Percentiles rank a stretch among this genome's conserved stretches.
These are phyloP conservation scores for Hydriomena furcata DNA, from an alignment of 2,888 invertebrate genomes.

Conservation along the genomic window DNA sequence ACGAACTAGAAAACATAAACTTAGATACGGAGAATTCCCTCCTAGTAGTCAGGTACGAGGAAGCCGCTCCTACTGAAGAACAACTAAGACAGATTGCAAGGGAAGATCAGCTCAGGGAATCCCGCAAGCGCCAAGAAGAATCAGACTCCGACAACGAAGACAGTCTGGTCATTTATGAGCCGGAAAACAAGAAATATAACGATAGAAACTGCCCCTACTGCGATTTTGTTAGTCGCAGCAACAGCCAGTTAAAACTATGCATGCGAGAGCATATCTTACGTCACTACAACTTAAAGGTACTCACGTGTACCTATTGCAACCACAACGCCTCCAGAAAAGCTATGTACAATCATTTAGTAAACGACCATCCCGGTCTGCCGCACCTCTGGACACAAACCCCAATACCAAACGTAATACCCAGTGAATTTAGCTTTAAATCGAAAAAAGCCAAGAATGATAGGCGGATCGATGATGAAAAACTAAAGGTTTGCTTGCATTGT, in stretches of 20 bases:
- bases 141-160: constrained; percentile 61
- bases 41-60: constrained; percentile 65
- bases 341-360: constrained; percentile 56
- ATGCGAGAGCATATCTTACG: constrained; percentile 67
- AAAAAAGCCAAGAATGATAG: constrained; percentile 1
- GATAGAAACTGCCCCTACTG: constrained; percentile 57
- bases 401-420: constrained; percentile 28
- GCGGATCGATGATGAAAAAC: constrained; percentile 20
- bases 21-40: constrained; percentile 50
- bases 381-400: constrained; percentile 39
- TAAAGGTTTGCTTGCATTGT: constrained; percentile 60
- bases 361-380: constrained; percentile 48
- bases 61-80: constrained; percentile 55
- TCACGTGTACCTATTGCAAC: constrained; percentile 67
- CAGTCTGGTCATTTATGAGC: constrained; percentile 54
- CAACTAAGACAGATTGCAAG: constrained; percentile 15
- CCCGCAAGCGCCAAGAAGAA: constrained; percentile 34
- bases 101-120: not conserved
- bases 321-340: constrained; percentile 47
- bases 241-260: constrained; percentile 31
- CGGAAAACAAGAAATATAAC: constrained; percentile 23
- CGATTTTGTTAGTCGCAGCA: constrained; percentile 23
- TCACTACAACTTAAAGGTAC: constrained; percentile 75
- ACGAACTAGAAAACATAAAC: constrained; percentile 12
- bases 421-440: constrained; percentile 3